Evolutionary conservation across 2,113 vertebrate species (phyloP), one percentile per base, ranked within the genome.

Genomic region (Xiphophorus couchianus): DNA sequence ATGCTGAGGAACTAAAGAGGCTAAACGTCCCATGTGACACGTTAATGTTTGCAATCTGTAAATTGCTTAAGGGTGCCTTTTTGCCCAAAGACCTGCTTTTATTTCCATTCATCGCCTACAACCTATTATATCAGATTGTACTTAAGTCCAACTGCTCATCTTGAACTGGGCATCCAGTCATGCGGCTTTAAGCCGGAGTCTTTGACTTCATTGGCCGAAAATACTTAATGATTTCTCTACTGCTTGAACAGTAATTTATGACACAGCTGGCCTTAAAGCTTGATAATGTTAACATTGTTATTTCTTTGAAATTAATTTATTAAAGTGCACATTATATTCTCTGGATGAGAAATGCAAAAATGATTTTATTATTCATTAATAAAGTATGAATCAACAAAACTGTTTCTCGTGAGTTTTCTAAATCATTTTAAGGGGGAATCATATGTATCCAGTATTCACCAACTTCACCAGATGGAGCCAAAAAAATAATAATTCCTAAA

Each of bases 191-290:
- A 66, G 62, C 78, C 81, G 82, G 77, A 69, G 61, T 75, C 72
- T 77, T 86, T 64, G 70, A 73, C 79, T 84, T 76, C 30, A 64
- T 31, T 71, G 65, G 74, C 72, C 69, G 75, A 81, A 81, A 65
- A 81, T 84, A 87, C 58, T 66, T 58, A 58, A 58, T 25, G n/a
- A 85, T 89, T 88, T 86, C 76, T 90, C 81, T 86, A 77, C 88
- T 86, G 89, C 92, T 92, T 89, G 91, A 93, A 92, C 87, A 86
- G 92, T 94, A 92, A 96, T 92, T 95, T 96, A 95, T 96, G 94
- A 95, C 92, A 94, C 93, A 96, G 95, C 92, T 93, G 94, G 96
- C 96, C 96, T 99, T 99, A 97, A 97, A 94, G 95, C 94, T 96
- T 96, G 94, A 96, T 92, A 95, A 96, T 95, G 90, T 93, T 90